Evolutionary conservation across 2,888 invertebrate species (phyloP).

Genomic region (Tryphoninae sp.): DNA sequence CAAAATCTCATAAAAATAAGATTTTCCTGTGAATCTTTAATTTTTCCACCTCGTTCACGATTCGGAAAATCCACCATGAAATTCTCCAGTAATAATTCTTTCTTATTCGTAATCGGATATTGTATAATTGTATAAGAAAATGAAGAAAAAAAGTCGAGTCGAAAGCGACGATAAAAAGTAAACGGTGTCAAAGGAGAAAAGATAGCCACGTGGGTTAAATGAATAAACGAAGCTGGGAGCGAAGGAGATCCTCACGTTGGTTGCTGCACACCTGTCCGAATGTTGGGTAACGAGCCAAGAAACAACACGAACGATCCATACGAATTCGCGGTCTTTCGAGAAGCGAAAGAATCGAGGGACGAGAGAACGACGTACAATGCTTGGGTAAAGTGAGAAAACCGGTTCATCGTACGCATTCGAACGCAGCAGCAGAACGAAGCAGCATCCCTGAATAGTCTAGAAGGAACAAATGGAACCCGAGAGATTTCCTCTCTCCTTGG

Average conservation of each 20-base stretch:
- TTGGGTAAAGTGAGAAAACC: conserved; percentile 65
- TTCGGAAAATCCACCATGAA: too few species aligned
- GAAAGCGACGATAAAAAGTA: neutral
- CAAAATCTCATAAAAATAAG: too few species aligned
- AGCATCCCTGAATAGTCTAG: conserved; percentile 3
- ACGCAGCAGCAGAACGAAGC: conserved; percentile 34
- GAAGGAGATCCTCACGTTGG: conserved; percentile 23
- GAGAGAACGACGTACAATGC: conserved; percentile 49
- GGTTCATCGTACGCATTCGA: conserved; percentile 65
- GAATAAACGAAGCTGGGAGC: conserved; percentile 41
- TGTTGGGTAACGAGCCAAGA: conserved; percentile 76
- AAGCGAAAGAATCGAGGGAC: conserved; percentile 43
- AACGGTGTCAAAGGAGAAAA: neutral
- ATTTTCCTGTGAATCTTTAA: too few species aligned
- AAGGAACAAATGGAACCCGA: conserved; percentile 52
- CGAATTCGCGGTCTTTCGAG: conserved; percentile 70
- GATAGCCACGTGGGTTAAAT: conserved; percentile 23
- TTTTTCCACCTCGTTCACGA: too few species aligned
- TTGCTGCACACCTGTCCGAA: conserved; percentile 75
- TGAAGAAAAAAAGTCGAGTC: neutral
- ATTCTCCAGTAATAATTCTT: too few species aligned
- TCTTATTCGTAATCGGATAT: too few species aligned
- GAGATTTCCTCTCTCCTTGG: conserved; percentile 64
- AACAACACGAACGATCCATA: conserved; percentile 72
- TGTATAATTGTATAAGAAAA: too few species aligned